Evolutionary conservation across 2,113 vertebrate genomes (phyloP), one percentile per base, ranked within the genome.

Genomic region (Hiodon tergisus): DNA sequence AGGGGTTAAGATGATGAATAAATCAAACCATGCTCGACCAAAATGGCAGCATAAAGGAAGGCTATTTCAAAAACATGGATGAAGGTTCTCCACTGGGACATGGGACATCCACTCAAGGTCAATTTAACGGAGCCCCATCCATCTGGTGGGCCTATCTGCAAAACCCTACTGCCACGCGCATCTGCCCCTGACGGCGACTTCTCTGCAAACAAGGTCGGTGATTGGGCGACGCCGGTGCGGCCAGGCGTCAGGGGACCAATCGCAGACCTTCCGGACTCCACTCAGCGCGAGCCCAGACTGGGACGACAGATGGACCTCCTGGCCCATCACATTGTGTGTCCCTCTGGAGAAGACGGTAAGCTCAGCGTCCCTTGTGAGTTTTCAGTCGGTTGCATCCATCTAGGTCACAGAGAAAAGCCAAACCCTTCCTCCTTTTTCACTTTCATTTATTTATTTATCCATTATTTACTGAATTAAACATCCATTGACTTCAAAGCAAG

Each of bases 291-390:
- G 31, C 50, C 71, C 76, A 77, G 76, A 73, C 72, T 75, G 76
- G 46, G 62, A 59, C 54, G 75, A 48, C 76, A 80, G 79, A 80
- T 80, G 79, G 79, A 59, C 59, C 8, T 13, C 59, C 59, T 4
- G 59, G 2, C 31, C 31, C 31, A 31, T 31, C 31, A 2, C 31
- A 31, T 14, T 1, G 1, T 60, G 59, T 10, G 59, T 60, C 59
- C 4, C 10, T 14, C 8, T 14, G n/a, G 59, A 31, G 31, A 31
- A 31, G 31, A 31, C 31, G 31, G 31, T 31, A 31, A 31, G 2
- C 31, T 31, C 31, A 60, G 13, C 3, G 8, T 6, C 59, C 59
- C 59, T 13, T 60, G 59, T 60, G 59, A 60, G 13, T 13, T 10
- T 14, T 14, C 4, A 4, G 59, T 60, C 59, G n/a, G 1, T 60